Base-by-base conservation (phyloP, 2,797 vertebrate species). In the Miopithecus talapoin region DNA sequence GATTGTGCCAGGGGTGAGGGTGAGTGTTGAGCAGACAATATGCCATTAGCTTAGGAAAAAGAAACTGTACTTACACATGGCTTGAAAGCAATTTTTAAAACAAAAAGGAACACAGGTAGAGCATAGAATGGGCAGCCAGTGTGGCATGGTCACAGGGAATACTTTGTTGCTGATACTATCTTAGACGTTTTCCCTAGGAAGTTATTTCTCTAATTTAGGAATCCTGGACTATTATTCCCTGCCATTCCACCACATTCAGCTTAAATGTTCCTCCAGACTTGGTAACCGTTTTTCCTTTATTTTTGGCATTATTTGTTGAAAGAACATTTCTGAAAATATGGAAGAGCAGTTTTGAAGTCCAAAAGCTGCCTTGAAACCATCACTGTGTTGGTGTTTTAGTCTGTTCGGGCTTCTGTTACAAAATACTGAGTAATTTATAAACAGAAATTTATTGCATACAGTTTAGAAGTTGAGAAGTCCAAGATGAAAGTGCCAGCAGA, bases 321-420 rank as follows among this genome's bases (percentile, higher is more conserved):
- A 88, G 16, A 80, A 92, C 30, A 48, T 78, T 85, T 97, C 80
- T 88, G 13, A 88, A 94, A 90, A 80, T 92, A 84, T 41, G 16
- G 21, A 94, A 90, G 94, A 92, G 17, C 30, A 86, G 24, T 88
- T 97, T 90, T 94, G 57, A 95, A 87, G 30, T 90, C 26, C 76
- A 95, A 53, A 91, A 87, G 3, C n/a, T 97, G 17, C 24, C 61
- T 83, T 87, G 68, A 95, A 85, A 91, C 61, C 79, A 94, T 89
- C 48, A 75, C 89, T 89, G 59, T 19, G 86, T 14, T 83, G 33
- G 14, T 48, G 8, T 83, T 21, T 83, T 89, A 61, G 24, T 75
- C 41, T 75, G 11, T 83, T 83, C 1, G 13, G n/a, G 28, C 21
- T 81, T 30, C n/a, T 75, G 7, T 83, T 61, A n/a, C 21, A 79